Evolutionary conservation across 2,797 vertebrate species (phyloP).

Genomic region (Anguilla anguilla): DNA sequence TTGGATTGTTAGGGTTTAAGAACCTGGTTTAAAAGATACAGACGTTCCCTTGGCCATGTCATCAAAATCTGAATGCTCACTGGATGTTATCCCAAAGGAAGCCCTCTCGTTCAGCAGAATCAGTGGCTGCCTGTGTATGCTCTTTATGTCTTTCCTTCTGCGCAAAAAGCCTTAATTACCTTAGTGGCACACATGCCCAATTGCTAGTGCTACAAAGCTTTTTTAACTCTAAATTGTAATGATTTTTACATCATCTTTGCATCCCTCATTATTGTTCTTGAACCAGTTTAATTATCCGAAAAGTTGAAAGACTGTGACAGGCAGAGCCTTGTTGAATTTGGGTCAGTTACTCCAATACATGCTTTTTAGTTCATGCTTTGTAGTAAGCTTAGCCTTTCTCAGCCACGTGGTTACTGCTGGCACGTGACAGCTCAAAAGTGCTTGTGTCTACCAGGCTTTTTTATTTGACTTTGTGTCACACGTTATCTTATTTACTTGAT

Average conservation of each 20-base stretch:
- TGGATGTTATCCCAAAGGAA: not conserved
- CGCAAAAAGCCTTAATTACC: slow-evolving; percentile 58
- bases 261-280: slow-evolving; percentile 18
- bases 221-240: slow-evolving; percentile 48
- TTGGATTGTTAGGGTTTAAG: not conserved
- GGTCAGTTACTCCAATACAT: slow-evolving; percentile 1
- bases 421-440: not conserved
- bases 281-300: slow-evolving; percentile 35
- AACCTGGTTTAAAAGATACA: not conserved
- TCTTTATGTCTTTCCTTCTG: not conserved
- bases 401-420: not conserved
- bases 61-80: not conserved
- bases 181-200: slow-evolving; percentile 58
- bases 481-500: slow-evolving; percentile 19
- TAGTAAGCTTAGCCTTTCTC: not conserved
- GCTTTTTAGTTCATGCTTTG: slow-evolving; percentile 35
- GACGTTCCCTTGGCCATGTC: not conserved
- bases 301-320: slow-evolving; percentile 43
- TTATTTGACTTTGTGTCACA: not conserved
- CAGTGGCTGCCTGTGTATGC: slow-evolving; percentile 50
- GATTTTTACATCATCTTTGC: slow-evolving; percentile 17
- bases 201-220: slow-evolving; percentile 66
- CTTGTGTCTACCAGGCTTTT: not conserved
- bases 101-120: slow-evolving; percentile 19
- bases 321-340: not conserved